Base-by-base conservation (phyloP, 2,888 invertebrate genomes). In the Acanthopleura granulata region DNA sequence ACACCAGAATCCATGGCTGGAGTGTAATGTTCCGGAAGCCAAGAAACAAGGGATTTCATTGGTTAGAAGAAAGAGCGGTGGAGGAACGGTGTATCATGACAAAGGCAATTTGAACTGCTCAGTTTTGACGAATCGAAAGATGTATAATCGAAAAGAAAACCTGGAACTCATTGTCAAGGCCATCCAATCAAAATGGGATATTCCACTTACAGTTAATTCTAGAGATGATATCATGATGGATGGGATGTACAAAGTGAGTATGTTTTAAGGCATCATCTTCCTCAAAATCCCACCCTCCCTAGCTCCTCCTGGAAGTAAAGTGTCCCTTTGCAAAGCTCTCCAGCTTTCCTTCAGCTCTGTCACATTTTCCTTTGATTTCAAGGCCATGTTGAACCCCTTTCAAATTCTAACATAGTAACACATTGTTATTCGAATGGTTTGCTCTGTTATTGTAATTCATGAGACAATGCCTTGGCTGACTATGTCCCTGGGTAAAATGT, bases 11-110 rank as follows among this genome's bases (percentile, higher is more conserved):
- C 97, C 98, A 0, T 99, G 98, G 95, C 90, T 94, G 50, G 99
- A 99, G 90, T 94, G 96, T 0, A 95, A 98, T 90, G 91, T 96
- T 1, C 92, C 93, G 1, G 92, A 93, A 62, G 90, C 95, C 72
- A 89, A 92, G 78, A 93, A 94, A 72, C 92, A 93, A 62, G 94
- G 94, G 22, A 94, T 98, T 75, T 92, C 93, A 16, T 86, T 98
- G 77, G 98, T 95, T 0, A 93, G 99, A 76, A 93, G 99, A 62
- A 96, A 96, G 87, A 98, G 98, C 91, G 99, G 99, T 49, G 93
- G 99, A 78, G 99, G 98, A 40, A 95, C 98, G 4, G 98, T 99
- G 30, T 99, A 96, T 90, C 99, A 99, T 90, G 99, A 99, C 90
- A 91, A 93, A 80, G 98, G 97, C 0, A 91, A 91, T 75, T 76